A percentile compares a stretch with the other conserved stretches of the same genome.
These are phyloP conservation scores for Phorcus lineatus DNA, from an alignment of 2,888 invertebrate genomes.

Conservation along the genomic window DNA sequence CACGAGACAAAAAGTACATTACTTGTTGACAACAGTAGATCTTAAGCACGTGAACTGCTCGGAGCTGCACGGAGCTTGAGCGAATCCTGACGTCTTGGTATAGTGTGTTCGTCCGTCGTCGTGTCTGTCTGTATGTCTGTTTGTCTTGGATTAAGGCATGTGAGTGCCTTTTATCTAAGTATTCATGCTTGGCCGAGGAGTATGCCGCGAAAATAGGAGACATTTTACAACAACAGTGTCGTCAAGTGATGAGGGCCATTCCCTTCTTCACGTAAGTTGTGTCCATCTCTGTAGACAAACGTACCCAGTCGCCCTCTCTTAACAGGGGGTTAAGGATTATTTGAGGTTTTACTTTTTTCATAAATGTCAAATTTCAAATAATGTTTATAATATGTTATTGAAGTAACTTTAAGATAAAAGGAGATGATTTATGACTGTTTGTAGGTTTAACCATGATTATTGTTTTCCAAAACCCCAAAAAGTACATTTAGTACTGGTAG, in stretches of 20 bases:
- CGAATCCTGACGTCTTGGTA: neutral
- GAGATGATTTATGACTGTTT: too few relatives aligned
- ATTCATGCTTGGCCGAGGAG: neutral
- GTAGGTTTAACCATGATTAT: too few relatives aligned
- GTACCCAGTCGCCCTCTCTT: too few relatives aligned
- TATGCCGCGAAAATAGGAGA: neutral
- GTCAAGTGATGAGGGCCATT: neutral
- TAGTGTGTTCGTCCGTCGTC: neutral
- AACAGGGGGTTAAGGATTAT: too few relatives aligned
- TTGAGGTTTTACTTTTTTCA: too few relatives aligned
- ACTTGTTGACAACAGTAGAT: neutral
- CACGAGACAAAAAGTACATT: neutral
- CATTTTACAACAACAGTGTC: neutral
- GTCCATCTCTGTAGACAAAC: too few relatives aligned
- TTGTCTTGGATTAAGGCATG: neutral
- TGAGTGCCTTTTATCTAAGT: neutral
- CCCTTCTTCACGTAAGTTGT: neutral
- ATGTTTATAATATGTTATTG: too few relatives aligned
- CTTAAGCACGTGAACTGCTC: neutral
- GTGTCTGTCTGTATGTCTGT: conserved; percentile 6
- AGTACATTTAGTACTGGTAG: too few relatives aligned
- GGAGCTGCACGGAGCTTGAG: neutral
- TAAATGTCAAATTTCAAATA: too few relatives aligned
- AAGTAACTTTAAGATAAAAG: too few relatives aligned
- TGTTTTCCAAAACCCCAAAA: too few relatives aligned